Percentiles rank a stretch among this genome's conserved stretches.
These are phyloP conservation scores for Drosophila recens DNA, from an alignment of 2,888 invertebrate genomes.

Conservation along the genomic window DNA sequence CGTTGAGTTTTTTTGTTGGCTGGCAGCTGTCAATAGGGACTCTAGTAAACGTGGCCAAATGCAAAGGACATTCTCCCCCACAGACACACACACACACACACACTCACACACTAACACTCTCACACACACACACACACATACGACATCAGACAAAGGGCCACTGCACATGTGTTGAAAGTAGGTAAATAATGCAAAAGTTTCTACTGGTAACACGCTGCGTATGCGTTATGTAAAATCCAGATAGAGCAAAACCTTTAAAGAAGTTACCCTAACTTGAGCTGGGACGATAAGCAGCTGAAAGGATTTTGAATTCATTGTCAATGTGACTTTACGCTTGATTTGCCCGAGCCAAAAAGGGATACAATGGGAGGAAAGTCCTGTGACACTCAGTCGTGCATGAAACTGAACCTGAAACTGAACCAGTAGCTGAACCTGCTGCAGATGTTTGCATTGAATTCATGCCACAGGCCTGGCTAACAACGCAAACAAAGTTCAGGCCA, in stretches of 20 bases:
- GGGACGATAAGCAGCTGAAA: slow-evolving; percentile 43
- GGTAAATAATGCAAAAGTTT: slow-evolving; percentile 60
- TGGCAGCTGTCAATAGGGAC: slow-evolving; percentile 17
- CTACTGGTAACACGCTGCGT: slow-evolving; percentile 39
- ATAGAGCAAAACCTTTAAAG: slow-evolving; percentile 32
- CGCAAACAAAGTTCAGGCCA: slow-evolving; percentile 5
- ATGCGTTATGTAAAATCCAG: slow-evolving; percentile 36
- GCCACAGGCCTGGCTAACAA: slow-evolving; percentile 40
- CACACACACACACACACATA: background rate
- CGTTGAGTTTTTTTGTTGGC: slow-evolving; percentile 28
- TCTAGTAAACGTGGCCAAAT: slow-evolving; percentile 9
- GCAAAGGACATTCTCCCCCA: slow-evolving; percentile 1
- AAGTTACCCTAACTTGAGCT: slow-evolving; percentile 1
- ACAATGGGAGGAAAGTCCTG: slow-evolving; percentile 19
- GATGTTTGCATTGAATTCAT: slow-evolving; percentile 71
- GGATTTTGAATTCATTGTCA: slow-evolving; percentile 45
- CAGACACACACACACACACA: background rate
- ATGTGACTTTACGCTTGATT: slow-evolving; percentile 74
- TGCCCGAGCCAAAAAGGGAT: slow-evolving; percentile 45
- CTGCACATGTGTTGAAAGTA: slow-evolving; percentile 23
- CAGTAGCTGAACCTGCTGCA: slow-evolving; percentile 40
- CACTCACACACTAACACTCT: too few relatives aligned
- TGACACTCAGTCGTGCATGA: slow-evolving; percentile 67
- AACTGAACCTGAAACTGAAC: too few relatives aligned
- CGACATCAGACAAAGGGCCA: slow-evolving; percentile 36